Evolutionary conservation across 2,113 vertebrate species (phyloP).

Genomic region (Vanacampus margaritifer): DNA sequence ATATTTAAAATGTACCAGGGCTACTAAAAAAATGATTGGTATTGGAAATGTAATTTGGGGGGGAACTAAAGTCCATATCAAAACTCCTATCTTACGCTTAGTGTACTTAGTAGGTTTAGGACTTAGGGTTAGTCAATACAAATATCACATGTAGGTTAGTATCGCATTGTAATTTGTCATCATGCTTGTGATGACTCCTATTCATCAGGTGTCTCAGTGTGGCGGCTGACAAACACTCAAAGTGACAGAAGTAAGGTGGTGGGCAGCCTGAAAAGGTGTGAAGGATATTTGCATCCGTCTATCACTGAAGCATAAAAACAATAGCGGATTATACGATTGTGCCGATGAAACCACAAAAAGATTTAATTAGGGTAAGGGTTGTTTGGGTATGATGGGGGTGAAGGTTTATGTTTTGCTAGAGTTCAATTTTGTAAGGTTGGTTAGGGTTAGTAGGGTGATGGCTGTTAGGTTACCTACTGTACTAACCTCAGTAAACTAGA

Average conservation of each 20-base stretch:
- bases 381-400: too few relatives aligned
- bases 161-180: background rate
- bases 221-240: conserved; percentile 17
- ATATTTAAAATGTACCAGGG: too few relatives aligned
- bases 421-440: background rate
- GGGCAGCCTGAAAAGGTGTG: conserved; percentile 16
- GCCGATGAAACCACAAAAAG: background rate
- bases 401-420: background rate
- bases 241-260: background rate
- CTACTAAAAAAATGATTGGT: too few relatives aligned
- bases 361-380: background rate
- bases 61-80: too few relatives aligned
- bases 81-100: too few relatives aligned
- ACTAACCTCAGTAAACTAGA: too few relatives aligned
- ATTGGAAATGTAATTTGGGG: too few relatives aligned
- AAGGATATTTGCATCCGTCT: conserved; percentile 55
- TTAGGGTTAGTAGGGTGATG: background rate
- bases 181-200: background rate
- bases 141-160: too few relatives aligned
- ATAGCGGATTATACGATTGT: background rate
- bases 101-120: background rate
- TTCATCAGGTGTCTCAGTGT: conserved; percentile 18
- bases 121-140: too few relatives aligned
- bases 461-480: too few relatives aligned
- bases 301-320: conserved; percentile 7